Evolutionary conservation across 2,888 invertebrate genomes (phyloP).

Genomic region (Drosophila meridiana): DNA sequence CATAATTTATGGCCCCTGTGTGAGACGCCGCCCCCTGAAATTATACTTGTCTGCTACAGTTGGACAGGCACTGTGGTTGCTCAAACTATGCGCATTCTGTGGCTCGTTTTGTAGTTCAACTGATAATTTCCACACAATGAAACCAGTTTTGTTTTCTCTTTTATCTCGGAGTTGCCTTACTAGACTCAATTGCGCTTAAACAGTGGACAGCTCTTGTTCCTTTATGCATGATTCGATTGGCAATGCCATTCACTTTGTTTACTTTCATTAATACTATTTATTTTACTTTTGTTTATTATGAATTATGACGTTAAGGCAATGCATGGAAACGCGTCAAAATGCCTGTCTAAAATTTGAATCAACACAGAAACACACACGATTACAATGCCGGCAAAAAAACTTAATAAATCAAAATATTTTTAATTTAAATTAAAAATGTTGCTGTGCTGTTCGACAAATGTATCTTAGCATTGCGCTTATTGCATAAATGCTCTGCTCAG

Average conservation of each 20-base stretch:
- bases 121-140: conserved; percentile 39
- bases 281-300: not conserved
- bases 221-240: no score
- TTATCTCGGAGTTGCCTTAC: conserved; percentile 53
- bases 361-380: conserved; percentile 10
- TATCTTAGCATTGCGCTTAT: conserved; percentile 42
- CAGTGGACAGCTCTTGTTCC: conserved; percentile 5
- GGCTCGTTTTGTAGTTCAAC: conserved; percentile 12
- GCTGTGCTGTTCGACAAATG: conserved; percentile 47
- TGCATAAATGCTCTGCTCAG: conserved; percentile 42
- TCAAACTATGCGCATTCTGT: not conserved
- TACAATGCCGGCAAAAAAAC: conserved; percentile 27
- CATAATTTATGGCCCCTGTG: not conserved
- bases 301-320: not conserved
- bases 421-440: conserved; percentile 6
- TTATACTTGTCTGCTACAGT: conserved; percentile 14
- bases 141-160: conserved; percentile 72
- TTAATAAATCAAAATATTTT: not conserved
- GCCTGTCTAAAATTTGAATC: conserved; percentile 12
- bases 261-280: not conserved
- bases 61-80: not conserved
- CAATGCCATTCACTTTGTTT: not conserved
- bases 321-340: not conserved
- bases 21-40: conserved; percentile 20
- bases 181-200: conserved; percentile 9